These are phyloP conservation scores for Trichopria drosophilae DNA, from an alignment of 2,888 invertebrate species.

Conservation along the genomic window DNA sequence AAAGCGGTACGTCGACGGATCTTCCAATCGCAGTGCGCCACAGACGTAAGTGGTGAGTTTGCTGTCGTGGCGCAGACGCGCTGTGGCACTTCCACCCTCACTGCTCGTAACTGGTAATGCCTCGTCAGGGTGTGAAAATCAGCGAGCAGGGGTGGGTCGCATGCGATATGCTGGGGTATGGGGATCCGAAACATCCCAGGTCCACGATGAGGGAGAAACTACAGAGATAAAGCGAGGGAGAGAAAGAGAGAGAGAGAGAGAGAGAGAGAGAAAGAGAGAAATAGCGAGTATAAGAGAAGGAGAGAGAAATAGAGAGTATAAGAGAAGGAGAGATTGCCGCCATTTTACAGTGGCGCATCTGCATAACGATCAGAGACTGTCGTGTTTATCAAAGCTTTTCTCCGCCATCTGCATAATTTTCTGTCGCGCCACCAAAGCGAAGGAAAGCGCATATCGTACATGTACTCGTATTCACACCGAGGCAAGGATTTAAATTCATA, in stretches of 20 bases:
- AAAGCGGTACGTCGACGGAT: no score
- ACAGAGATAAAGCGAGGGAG: no score
- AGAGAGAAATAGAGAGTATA: conserved; percentile 31
- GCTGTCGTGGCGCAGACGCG: no score
- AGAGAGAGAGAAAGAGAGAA: conserved; percentile 6
- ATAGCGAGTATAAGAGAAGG: background rate
- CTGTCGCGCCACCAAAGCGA: conserved; percentile 33
- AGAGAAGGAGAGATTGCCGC: conserved; percentile 55
- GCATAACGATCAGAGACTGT: conserved; percentile 59
- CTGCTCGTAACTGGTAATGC: no score
- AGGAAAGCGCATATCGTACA: background rate
- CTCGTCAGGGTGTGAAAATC: no score
- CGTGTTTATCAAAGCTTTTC: conserved; percentile 60
- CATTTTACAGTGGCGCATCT: conserved; percentile 58
- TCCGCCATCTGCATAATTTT: conserved; percentile 59
- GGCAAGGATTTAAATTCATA: conserved; percentile 8
- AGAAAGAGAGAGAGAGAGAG: background rate
- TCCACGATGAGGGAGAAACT: no score
- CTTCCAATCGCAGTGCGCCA: no score
- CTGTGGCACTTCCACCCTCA: no score
- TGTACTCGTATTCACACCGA: background rate
- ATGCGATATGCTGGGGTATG: no score
- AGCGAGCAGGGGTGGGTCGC: no score
- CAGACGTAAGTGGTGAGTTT: no score
- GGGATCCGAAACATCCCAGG: no score